phyloP scores from a whole-genome alignment of 2,797 vertebrate species.

The Phoebastria nigripes region DNA sequence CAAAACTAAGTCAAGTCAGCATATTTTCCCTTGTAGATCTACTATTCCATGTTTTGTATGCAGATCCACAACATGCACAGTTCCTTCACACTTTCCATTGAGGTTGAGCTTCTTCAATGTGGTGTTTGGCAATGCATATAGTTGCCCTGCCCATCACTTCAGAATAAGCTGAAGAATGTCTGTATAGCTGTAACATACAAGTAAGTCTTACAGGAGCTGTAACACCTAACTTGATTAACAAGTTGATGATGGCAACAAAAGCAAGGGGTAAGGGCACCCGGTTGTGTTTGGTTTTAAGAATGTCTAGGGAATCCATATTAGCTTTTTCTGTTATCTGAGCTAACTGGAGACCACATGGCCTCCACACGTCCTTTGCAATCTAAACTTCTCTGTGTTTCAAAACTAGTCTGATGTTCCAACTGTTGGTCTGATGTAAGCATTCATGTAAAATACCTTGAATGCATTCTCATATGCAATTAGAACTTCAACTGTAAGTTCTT shows the following conservation, averaged over 20 bases:
- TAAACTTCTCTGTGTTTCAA: not conserved
- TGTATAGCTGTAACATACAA: not conserved
- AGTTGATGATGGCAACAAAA: not conserved
- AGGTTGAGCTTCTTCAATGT: not conserved
- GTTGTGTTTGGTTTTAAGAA: not conserved
- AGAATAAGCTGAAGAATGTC: not conserved
- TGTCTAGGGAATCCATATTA: not conserved
- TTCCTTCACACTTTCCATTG: not conserved
- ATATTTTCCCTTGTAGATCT: not conserved
- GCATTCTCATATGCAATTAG: not conserved
- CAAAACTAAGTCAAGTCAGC: not conserved
- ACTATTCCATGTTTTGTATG: not conserved
- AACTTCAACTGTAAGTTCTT: not conserved
- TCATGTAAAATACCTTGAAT: not conserved
- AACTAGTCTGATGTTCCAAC: not conserved
- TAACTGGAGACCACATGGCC: not conserved
- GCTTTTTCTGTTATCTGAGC: not conserved
- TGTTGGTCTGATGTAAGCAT: not conserved
- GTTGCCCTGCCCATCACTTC: not conserved
- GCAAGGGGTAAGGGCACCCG: not conserved
- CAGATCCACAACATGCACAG: not conserved
- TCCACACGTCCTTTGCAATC: not conserved
- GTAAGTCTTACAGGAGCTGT: not conserved
- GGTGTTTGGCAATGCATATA: fast-evolving
- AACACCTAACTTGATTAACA: not conserved